Percentiles rank a stretch among this genome's conserved stretches.
phyloP scores from a whole-genome alignment of 2,888 invertebrate genomes.

The Drosophila neonasuta region DNA sequence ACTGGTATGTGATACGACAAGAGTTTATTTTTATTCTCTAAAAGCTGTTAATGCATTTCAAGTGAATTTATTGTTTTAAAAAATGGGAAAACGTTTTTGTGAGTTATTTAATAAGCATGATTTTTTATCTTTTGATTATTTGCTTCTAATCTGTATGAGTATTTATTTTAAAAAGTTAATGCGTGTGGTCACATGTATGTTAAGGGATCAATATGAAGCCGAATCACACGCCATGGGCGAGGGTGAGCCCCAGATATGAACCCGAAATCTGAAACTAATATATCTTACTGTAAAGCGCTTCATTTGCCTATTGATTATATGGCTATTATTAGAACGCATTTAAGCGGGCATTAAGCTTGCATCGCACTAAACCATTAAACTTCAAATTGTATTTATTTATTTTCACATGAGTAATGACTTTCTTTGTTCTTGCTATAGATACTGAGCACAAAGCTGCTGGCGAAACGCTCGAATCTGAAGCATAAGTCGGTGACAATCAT shows the following conservation, averaged over 20 bases:
- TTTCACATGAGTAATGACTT: not conserved
- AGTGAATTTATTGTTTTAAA: not conserved
- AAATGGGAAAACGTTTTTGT: not conserved
- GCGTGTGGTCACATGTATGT: conserved; percentile 70
- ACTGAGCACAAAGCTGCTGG: conserved; percentile 90
- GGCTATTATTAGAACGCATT: conserved; percentile 41
- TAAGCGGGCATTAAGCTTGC: conserved; percentile 33
- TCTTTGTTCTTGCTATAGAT: conserved; percentile 84
- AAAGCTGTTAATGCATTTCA: not conserved
- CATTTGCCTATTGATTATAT: conserved; percentile 28
- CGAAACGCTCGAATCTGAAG: conserved; percentile 90
- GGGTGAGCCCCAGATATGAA: conserved; percentile 47
- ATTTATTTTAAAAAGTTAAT: conserved; percentile 66
- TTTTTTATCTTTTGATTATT: not conserved
- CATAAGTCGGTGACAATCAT: conserved; percentile 94
- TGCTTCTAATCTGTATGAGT: conserved; percentile 15
- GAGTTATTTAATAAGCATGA: no score
- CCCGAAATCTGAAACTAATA: conserved; percentile 43
- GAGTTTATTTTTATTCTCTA: not conserved
- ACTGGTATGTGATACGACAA: conserved; percentile 86
- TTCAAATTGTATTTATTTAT: not conserved
- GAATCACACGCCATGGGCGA: conserved; percentile 57
- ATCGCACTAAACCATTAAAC: conserved; percentile 18
- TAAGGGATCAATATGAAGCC: conserved; percentile 77
- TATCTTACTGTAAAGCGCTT: conserved; percentile 1